phyloP scores from a whole-genome alignment of 2,113 vertebrate species.

The Sterrhoptilus dennistouni region DNA sequence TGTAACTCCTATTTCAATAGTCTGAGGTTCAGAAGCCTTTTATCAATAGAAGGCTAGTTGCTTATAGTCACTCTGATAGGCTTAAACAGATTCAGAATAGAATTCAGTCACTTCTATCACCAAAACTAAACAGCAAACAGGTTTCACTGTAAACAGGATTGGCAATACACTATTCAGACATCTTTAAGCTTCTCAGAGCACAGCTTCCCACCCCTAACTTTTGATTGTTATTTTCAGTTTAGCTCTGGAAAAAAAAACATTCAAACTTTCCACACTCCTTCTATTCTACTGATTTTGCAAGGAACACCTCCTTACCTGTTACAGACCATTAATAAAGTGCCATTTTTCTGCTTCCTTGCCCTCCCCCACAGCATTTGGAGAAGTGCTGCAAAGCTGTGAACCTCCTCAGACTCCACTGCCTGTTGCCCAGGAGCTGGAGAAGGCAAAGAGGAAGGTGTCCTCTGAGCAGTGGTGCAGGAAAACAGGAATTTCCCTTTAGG shows the following conservation, averaged over 20 bases:
- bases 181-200: neutral
- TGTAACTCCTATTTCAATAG: neutral
- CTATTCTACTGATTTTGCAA: neutral
- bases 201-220: neutral
- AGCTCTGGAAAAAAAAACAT: neutral
- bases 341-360: neutral
- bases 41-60: neutral
- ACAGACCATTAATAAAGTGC: neutral
- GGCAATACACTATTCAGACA: neutral
- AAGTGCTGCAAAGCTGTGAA: neutral
- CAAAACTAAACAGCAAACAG: neutral
- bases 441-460: neutral
- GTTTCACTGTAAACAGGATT: neutral
- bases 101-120: neutral
- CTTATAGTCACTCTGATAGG: fast-evolving
- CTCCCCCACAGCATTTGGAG: neutral
- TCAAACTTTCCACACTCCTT: neutral
- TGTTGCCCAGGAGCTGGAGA: neutral
- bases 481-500: conserved; percentile 39
- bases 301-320: neutral
- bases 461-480: neutral
- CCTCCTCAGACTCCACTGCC: neutral
- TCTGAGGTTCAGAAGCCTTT: neutral
- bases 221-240: neutral
- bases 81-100: neutral